phyloP scores from a whole-genome alignment of 2,113 vertebrate genomes.

The Dascyllus trimaculatus region DNA sequence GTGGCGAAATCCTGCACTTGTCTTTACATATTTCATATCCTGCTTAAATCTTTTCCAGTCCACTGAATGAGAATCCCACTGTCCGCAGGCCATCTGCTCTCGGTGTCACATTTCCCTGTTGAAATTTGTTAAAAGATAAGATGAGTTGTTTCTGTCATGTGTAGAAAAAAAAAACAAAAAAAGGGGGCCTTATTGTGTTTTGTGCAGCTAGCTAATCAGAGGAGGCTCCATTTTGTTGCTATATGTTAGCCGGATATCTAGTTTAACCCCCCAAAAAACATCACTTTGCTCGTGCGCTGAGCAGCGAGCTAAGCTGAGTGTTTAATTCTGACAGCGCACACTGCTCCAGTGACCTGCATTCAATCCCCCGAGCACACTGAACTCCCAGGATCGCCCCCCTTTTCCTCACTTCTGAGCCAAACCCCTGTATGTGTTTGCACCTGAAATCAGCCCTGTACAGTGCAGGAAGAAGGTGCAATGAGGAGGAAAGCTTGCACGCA shows the following conservation, averaged over 20 bases:
- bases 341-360: constrained; percentile 73
- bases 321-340: constrained; percentile 50
- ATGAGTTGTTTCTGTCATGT: constrained; percentile 3
- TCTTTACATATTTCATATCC: constrained; percentile 9
- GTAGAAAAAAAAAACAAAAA: too few species aligned
- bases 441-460: constrained; percentile 34
- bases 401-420: neutral
- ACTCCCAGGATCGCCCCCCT: constrained; percentile 22
- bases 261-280: constrained; percentile 28
- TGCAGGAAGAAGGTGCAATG: constrained; percentile 2
- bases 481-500: constrained; percentile 12
- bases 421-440: constrained; percentile 31
- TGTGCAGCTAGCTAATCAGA: constrained; percentile 8
- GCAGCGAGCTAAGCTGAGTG: constrained; percentile 52
- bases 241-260: constrained; percentile 7
- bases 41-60: constrained; percentile 39
- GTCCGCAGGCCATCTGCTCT: constrained; percentile 51
- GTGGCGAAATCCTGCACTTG: constrained; percentile 24
- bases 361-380: constrained; percentile 32
- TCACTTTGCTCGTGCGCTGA: constrained; percentile 28
- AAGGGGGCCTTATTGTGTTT: neutral
- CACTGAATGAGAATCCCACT: constrained; percentile 47
- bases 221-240: constrained; percentile 42
- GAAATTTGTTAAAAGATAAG: constrained; percentile 63
- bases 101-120: constrained; percentile 58